phyloP scores from a whole-genome alignment of 2,888 invertebrate species.

The Steromphala cineraria region DNA sequence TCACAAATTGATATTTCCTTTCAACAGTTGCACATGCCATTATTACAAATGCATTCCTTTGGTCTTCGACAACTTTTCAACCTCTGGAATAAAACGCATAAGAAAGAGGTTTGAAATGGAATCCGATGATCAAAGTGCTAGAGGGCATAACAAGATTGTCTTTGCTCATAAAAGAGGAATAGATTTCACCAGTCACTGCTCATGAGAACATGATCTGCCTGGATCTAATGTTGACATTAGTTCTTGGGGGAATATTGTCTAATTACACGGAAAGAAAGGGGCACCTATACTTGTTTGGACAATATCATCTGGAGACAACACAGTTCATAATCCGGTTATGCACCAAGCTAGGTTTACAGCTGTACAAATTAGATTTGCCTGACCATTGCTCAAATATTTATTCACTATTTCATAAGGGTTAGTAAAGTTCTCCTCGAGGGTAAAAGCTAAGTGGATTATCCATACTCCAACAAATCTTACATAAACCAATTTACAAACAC shows the following conservation, averaged over 20 bases:
- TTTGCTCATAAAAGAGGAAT: background rate
- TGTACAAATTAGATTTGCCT: background rate
- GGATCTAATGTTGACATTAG: slow-evolving; percentile 16
- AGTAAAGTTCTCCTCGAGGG: background rate
- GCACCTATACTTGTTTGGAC: slow-evolving; percentile 7
- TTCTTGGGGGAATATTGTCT: slow-evolving; percentile 17
- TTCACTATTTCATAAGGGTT: background rate
- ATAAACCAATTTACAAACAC: background rate
- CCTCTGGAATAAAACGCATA: background rate
- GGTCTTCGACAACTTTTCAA: no score
- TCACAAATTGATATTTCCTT: no score
- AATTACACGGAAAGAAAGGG: background rate
- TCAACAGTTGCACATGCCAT: no score
- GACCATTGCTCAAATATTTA: background rate
- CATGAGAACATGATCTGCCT: background rate
- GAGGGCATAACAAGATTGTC: background rate
- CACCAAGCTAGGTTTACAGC: background rate
- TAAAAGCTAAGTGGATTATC: background rate
- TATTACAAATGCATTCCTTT: no score
- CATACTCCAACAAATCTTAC: background rate
- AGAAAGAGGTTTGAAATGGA: background rate
- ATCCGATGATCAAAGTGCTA: background rate
- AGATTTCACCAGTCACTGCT: slow-evolving; percentile 4
- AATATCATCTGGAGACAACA: slow-evolving; percentile 10
- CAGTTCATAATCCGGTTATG: background rate